Conservation (phyloP, 1,140 invertebrate genomes). For the Bombus picipes region DNA sequence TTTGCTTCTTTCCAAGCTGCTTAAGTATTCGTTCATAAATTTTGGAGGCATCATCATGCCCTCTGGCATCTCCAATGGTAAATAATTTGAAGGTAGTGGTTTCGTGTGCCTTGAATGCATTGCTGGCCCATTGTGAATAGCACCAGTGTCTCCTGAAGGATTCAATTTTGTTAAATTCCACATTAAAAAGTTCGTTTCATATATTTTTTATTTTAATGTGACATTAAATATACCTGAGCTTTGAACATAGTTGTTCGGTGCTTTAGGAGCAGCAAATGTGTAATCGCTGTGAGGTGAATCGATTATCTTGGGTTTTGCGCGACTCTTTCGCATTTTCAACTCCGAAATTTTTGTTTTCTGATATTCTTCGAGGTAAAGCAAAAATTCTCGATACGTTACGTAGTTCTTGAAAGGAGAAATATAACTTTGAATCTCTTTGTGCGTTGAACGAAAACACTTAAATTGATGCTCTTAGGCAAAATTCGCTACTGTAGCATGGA, state of each 20-base stretch:
- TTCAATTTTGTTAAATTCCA: not conserved
- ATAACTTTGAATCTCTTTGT: not conserved
- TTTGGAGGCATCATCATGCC: conserved; percentile 72
- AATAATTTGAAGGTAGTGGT: conserved; percentile 35
- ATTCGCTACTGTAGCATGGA: no score
- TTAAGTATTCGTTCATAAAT: conserved; percentile 74
- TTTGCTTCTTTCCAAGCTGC: conserved; percentile 70
- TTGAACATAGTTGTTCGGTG: not conserved
- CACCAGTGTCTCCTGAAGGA: conserved; percentile 5
- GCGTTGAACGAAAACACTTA: no score
- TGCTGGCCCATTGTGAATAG: not conserved
- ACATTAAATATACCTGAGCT: conserved; percentile 10
- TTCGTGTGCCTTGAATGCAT: conserved; percentile 26
- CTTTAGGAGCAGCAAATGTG: not conserved
- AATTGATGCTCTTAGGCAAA: no score
- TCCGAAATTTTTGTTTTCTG: conserved; percentile 79
- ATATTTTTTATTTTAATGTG: not conserved
- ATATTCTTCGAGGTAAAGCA: conserved; percentile 84
- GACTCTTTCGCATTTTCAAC: conserved; percentile 67
- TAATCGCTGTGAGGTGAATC: conserved; percentile 64
- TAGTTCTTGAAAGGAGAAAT: conserved; percentile 78
- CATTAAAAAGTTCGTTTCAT: no score
- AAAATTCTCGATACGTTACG: conserved; percentile 84
- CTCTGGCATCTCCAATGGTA: conserved; percentile 42
- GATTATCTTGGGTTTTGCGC: conserved; percentile 56